Evolutionary conservation across 2,888 invertebrate genomes (phyloP).

Genomic region (Aporophyla lueneburgensis): DNA sequence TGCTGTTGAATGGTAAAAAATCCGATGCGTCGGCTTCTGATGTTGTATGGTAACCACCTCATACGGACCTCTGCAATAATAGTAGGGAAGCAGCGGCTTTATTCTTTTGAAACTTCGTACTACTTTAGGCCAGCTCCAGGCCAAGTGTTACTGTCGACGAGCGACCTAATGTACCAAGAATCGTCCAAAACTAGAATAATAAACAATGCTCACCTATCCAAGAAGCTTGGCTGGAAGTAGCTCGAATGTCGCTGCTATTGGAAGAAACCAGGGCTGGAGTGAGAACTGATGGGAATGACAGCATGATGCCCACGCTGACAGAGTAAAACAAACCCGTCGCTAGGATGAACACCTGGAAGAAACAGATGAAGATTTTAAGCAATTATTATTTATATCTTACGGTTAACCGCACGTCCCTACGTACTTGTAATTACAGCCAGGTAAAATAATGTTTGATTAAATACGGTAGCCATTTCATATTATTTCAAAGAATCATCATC

Average conservation of each 20-base stretch:
- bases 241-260: constrained; percentile 70
- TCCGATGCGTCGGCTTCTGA: neutral
- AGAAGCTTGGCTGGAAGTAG: constrained; percentile 71
- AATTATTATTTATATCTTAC: too few relatives aligned
- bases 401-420: neutral
- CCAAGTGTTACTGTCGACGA: neutral
- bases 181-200: neutral
- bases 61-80: neutral
- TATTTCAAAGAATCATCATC: too few relatives aligned
- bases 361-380: neutral
- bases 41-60: neutral
- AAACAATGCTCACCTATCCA: constrained; percentile 73
- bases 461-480: too few relatives aligned
- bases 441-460: too few relatives aligned
- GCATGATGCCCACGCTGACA: constrained; percentile 67
- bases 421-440: too few relatives aligned
- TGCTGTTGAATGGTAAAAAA: neutral
- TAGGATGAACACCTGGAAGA: constrained; percentile 68
- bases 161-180: neutral
- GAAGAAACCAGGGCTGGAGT: constrained; percentile 69
- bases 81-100: neutral
- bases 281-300: constrained; percentile 72
- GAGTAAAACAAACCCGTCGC: constrained; percentile 57
- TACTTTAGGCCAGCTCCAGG: neutral
- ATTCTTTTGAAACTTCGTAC: neutral